A percentile compares a stretch with the other conserved stretches of the same genome.
These are phyloP conservation scores for Bombus consobrinus DNA, from an alignment of 1,140 invertebrate species.

Conservation along the genomic window DNA sequence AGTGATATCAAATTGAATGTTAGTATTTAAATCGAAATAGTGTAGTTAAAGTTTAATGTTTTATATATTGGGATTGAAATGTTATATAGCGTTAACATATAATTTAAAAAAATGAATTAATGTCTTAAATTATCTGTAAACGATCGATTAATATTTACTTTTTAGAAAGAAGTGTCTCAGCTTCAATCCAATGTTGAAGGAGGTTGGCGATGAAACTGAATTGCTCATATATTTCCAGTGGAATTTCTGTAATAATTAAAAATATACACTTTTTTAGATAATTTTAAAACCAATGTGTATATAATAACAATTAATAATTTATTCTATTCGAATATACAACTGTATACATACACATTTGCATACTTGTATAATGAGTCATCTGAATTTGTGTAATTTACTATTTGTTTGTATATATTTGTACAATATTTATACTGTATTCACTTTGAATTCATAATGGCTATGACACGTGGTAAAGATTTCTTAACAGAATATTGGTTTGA, in stretches of 20 bases:
- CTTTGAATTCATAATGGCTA: constrained; percentile 65
- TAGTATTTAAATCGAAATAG: constrained; percentile 3
- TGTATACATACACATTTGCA: not conserved
- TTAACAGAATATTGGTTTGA: constrained; percentile 72
- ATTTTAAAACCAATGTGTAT: not conserved
- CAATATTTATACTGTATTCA: constrained; percentile 28
- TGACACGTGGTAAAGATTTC: constrained; percentile 59
- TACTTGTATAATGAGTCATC: constrained; percentile 23
- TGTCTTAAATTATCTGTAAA: not conserved
- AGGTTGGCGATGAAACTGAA: not conserved
- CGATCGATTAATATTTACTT: not conserved
- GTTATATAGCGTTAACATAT: not conserved
- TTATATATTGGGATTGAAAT: not conserved
- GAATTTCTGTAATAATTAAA: not conserved
- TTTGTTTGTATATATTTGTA: not conserved
- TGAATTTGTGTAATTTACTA: constrained; percentile 20
- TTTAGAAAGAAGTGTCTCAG: not conserved
- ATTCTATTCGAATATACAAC: not conserved
- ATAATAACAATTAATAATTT: not conserved
- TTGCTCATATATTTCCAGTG: not conserved
- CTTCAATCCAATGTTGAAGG: not conserved
- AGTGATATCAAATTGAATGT: constrained; percentile 9
- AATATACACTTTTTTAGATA: not conserved
- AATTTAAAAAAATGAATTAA: not conserved
- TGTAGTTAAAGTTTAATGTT: not conserved